Evolutionary conservation across 1,140 invertebrate genomes (phyloP).

Genomic region (Trachelipus rathkii): DNA sequence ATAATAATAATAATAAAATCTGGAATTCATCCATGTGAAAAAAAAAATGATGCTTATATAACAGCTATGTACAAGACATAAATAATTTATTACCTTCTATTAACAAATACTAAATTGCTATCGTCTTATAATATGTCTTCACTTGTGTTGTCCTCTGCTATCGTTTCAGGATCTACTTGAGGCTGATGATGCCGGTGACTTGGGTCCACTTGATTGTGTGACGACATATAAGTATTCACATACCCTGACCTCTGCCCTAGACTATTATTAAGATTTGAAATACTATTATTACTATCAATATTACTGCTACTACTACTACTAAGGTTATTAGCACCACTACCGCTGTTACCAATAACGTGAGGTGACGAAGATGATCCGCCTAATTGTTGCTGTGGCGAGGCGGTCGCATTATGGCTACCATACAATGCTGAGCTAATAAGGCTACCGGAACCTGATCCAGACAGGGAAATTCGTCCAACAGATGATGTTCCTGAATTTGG

Average conservation of each 20-base stretch:
- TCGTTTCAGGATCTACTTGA: background rate
- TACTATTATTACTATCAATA: background rate
- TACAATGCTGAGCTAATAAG: background rate
- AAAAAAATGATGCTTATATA: too few relatives aligned
- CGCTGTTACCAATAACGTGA: background rate
- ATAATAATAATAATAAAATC: too few relatives aligned
- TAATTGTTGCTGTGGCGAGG: background rate
- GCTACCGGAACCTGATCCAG: background rate
- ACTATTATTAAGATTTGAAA: background rate
- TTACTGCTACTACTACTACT: too few relatives aligned
- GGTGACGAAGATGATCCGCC: background rate
- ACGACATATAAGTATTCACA: background rate
- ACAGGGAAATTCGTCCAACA: background rate
- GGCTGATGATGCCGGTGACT: background rate
- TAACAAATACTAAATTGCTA: background rate
- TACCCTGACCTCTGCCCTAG: background rate
- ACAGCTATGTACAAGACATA: too few relatives aligned
- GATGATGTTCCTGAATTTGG: background rate
- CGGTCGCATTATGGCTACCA: background rate
- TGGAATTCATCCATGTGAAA: too few relatives aligned
- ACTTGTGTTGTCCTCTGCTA: background rate
- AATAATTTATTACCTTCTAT: conserved; percentile 2
- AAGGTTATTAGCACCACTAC: too few relatives aligned
- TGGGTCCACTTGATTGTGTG: background rate
- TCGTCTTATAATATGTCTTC: background rate